phyloP scores from a whole-genome alignment of 92 coral and sea anemone genomes.

The Epizoanthus ramosus region DNA sequence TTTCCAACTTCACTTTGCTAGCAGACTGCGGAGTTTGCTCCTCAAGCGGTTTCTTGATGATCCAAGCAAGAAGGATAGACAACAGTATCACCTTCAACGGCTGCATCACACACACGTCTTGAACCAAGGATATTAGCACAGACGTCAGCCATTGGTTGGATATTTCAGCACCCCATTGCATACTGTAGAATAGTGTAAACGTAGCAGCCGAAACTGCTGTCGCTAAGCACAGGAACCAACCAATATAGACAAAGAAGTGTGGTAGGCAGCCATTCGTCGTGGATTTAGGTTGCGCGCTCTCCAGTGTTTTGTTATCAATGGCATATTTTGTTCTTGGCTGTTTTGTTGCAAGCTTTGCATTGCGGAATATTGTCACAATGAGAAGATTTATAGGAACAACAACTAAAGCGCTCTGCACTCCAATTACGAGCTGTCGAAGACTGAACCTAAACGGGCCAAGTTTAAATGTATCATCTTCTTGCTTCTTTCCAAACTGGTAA shows the following conservation, averaged over 20 bases:
- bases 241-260: slow-evolving; percentile 73
- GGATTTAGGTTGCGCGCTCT: neutral
- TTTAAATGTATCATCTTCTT: slow-evolving; percentile 63
- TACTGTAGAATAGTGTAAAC: slow-evolving; percentile 75
- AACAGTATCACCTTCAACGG: slow-evolving; percentile 75
- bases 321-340: neutral
- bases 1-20: slow-evolving; percentile 53
- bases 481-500: slow-evolving; percentile 83
- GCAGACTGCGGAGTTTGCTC: slow-evolving; percentile 67
- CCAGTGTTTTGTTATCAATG: neutral
- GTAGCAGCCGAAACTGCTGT: slow-evolving; percentile 63
- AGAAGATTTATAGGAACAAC: slow-evolving; percentile 85
- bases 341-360: slow-evolving; percentile 50
- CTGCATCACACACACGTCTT: slow-evolving; percentile 82
- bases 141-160: slow-evolving; percentile 88
- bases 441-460: slow-evolving; percentile 87
- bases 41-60: slow-evolving; percentile 82
- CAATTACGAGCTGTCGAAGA: slow-evolving; percentile 78
- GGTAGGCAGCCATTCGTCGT: slow-evolving; percentile 74
- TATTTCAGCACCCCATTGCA: slow-evolving; percentile 82
- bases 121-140: slow-evolving; percentile 70
- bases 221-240: slow-evolving; percentile 68
- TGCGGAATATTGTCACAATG: slow-evolving; percentile 82
- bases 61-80: slow-evolving; percentile 74
- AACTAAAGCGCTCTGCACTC: slow-evolving; percentile 80